Percentiles rank a stretch among this genome's conserved stretches.
Evolutionary conservation across 2,888 invertebrate genomes (phyloP).

Genomic region (Cataglyphis cursor): DNA sequence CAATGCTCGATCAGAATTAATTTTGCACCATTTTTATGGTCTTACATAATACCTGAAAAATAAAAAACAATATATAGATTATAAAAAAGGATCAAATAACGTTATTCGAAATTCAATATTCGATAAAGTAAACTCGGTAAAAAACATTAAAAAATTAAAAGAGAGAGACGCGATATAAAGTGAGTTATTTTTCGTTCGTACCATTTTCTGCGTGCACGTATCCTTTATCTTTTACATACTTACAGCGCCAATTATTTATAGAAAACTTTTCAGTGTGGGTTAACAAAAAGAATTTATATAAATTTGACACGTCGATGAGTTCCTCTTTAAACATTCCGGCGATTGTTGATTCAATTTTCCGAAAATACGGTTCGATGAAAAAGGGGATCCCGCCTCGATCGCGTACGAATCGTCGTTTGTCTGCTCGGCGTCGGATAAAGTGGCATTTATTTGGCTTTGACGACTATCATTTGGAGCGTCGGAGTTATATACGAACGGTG

Average conservation of each 20-base stretch:
- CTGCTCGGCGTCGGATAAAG: slow-evolving; percentile 27
- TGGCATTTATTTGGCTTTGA: slow-evolving; percentile 51
- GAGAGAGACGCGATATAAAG: background rate
- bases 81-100: background rate
- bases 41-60: background rate
- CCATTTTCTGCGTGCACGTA: background rate
- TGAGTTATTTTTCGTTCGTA: background rate
- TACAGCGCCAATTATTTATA: too few species aligned
- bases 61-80: background rate
- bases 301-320: background rate
- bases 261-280: too few species aligned
- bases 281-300: background rate
- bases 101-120: background rate
- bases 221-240: background rate
- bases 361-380: background rate
- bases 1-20: background rate
- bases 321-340: background rate
- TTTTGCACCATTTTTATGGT: background rate
- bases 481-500: slow-evolving; percentile 36
- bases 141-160: background rate
- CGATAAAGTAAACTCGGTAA: background rate
- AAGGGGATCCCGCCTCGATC: background rate
- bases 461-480: slow-evolving; percentile 52
- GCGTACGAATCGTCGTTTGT: slow-evolving; percentile 27
- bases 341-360: background rate